Conservation (phyloP, 2,113 vertebrate genomes). For the Pithys albifrons region DNA sequence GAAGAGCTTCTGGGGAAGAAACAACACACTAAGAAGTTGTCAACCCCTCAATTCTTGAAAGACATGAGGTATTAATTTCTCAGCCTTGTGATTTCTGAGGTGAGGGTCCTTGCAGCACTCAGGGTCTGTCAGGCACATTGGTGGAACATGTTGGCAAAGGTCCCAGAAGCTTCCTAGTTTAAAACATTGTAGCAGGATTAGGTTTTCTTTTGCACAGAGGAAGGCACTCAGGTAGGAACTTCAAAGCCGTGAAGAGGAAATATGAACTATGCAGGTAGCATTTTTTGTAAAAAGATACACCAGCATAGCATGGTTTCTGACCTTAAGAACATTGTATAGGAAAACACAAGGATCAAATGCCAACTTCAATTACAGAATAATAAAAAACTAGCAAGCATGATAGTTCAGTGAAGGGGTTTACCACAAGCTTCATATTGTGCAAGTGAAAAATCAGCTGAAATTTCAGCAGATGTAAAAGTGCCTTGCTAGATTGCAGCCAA, state of each 20-base stretch:
- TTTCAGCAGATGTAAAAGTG: background rate
- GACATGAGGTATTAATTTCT: background rate
- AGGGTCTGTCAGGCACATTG: background rate
- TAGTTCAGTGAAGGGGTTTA: background rate
- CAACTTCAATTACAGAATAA: background rate
- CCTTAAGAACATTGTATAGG: background rate
- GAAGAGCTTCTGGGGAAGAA: background rate
- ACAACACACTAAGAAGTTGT: background rate
- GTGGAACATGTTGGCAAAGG: background rate
- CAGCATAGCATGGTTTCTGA: fast-evolving
- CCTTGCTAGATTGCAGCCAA: background rate
- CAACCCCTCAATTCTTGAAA: background rate
- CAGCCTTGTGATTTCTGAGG: background rate
- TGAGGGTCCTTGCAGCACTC: background rate
- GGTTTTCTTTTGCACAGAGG: background rate
- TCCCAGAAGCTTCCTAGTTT: background rate
- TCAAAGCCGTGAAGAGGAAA: background rate
- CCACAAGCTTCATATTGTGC: background rate
- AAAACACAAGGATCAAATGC: background rate
- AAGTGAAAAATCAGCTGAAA: background rate
- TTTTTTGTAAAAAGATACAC: background rate
- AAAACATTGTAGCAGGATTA: background rate
- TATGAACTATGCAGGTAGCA: background rate
- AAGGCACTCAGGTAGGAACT: background rate
- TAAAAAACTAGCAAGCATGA: background rate